Conservation (phyloP, 2,888 invertebrate genomes). For the Caradrina kadenii region DNA sequence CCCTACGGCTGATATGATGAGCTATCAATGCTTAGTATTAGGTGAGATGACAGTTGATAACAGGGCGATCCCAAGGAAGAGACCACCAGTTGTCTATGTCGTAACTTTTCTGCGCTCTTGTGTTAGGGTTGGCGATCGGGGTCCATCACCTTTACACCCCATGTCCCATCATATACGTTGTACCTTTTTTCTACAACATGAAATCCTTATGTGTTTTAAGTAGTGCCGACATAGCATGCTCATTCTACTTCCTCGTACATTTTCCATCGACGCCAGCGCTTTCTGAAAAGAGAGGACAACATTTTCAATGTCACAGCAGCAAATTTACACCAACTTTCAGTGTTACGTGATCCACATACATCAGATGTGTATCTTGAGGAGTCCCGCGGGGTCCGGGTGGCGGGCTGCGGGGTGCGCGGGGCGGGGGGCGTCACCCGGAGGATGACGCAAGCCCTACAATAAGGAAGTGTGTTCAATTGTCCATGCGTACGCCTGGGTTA, state of each 20-base stretch:
- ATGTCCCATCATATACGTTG: background rate
- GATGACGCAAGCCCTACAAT: constrained; percentile 82
- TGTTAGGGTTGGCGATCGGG: background rate
- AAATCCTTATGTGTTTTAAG: background rate
- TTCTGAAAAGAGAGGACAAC: constrained; percentile 25
- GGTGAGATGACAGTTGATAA: no score
- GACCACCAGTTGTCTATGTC: no score
- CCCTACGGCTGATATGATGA: no score
- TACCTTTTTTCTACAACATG: background rate
- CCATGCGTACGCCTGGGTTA: constrained; percentile 68
- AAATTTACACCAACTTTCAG: constrained; percentile 48
- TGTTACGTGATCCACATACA: constrained; percentile 36
- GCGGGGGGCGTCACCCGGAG: constrained; percentile 54
- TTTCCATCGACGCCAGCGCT: background rate
- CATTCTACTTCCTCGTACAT: constrained; percentile 16
- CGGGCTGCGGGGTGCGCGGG: constrained; percentile 16
- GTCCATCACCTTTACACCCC: background rate
- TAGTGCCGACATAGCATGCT: background rate
- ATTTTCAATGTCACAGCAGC: constrained; percentile 41
- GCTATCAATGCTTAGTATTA: no score
- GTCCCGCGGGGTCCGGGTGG: constrained; percentile 28
- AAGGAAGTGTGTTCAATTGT: constrained; percentile 85
- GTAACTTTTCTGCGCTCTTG: no score
- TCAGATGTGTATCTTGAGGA: constrained; percentile 42
- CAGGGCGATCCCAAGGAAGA: no score